Evolutionary conservation across 2,797 vertebrate species (phyloP).

Genomic region (Loriculus beryllinus): DNA sequence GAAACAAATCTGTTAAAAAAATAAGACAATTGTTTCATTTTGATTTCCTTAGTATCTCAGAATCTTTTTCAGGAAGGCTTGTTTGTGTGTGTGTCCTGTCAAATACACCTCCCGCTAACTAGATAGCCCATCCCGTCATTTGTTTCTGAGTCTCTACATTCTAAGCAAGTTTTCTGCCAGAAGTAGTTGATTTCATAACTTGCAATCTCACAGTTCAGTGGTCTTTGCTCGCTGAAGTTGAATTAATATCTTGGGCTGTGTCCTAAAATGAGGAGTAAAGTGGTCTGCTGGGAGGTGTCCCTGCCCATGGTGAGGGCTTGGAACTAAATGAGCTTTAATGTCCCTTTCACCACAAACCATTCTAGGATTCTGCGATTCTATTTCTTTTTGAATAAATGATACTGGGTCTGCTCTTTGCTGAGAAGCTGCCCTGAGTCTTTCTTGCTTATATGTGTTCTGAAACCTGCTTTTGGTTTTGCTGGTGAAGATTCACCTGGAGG

Average conservation of each 20-base stretch:
- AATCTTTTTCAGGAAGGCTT: background rate
- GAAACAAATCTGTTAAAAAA: background rate
- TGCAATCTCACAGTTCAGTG: background rate
- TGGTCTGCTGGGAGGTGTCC: background rate
- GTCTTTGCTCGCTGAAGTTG: background rate
- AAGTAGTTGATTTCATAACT: background rate
- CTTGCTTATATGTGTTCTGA: background rate
- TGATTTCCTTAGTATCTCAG: background rate
- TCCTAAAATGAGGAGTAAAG: background rate
- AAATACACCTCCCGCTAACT: background rate
- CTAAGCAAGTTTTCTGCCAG: background rate
- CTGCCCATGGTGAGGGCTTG: background rate
- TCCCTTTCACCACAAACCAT: background rate
- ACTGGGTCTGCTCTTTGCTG: background rate
- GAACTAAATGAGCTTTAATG: background rate
- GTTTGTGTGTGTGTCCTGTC: background rate
- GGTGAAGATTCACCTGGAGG: background rate
- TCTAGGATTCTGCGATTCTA: background rate
- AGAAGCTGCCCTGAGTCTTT: background rate
- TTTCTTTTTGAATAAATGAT: background rate
- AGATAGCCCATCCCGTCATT: accelerated
- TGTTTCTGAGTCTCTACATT: background rate
- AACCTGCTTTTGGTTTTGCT: background rate
- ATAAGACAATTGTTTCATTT: background rate
- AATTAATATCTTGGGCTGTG: background rate